phyloP scores from a whole-genome alignment of 1,140 invertebrate species.

The Anastatus disparis region DNA sequence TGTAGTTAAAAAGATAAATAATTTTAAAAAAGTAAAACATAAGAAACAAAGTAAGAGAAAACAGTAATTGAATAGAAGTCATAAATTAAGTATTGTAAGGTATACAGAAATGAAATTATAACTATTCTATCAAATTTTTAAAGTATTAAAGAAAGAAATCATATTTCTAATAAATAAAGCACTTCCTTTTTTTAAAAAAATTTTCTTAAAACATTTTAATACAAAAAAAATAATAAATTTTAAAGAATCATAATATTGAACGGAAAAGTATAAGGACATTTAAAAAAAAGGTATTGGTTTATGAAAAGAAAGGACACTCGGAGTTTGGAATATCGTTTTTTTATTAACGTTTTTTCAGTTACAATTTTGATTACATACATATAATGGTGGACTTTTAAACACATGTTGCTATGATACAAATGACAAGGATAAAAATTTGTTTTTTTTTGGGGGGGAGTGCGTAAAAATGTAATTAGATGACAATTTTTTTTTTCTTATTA shows the following conservation, averaged over 20 bases:
- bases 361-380: slow-evolving; percentile 69
- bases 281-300: not conserved
- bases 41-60: too few relatives aligned
- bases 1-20: too few relatives aligned
- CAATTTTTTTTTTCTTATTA: slow-evolving; percentile 57
- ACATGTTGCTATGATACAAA: slow-evolving; percentile 66
- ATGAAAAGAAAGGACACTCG: not conserved
- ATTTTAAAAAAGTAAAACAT: too few relatives aligned
- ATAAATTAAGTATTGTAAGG: too few relatives aligned
- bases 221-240: too few relatives aligned
- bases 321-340: slow-evolving; percentile 48
- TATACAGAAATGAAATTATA: too few relatives aligned
- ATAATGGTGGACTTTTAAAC: slow-evolving; percentile 66
- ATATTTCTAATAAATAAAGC: too few relatives aligned
- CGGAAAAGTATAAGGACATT: too few relatives aligned
- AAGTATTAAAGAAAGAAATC: too few relatives aligned
- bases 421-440: slow-evolving; percentile 66
- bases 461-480: slow-evolving; percentile 67
- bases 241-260: too few relatives aligned
- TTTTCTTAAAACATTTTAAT: not conserved
- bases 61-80: too few relatives aligned
- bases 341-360: slow-evolving; percentile 67
- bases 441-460: slow-evolving; percentile 54
- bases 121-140: too few relatives aligned
- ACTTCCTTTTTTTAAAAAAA: not conserved